These are phyloP conservation scores for Crioceris asparagi DNA, from an alignment of 2,888 invertebrate genomes.

Conservation along the genomic window DNA sequence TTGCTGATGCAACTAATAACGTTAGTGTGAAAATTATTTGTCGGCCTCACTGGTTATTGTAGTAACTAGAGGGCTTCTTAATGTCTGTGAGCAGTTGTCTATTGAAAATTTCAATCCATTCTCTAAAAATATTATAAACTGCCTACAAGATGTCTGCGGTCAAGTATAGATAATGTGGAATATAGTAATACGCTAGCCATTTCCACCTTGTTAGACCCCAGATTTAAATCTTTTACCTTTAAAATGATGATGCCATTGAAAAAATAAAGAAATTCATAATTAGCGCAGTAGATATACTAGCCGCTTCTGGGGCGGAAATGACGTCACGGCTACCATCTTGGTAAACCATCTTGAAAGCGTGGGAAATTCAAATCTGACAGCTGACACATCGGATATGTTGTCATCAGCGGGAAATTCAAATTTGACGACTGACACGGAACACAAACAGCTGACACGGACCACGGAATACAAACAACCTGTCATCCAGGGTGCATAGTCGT, in stretches of 20 bases:
- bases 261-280: slow-evolving; percentile 12
- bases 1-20: slow-evolving; percentile 20
- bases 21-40: slow-evolving; percentile 20
- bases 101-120: background rate
- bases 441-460: no score
- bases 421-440: no score
- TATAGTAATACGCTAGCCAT: slow-evolving; percentile 12
- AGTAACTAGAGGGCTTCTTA: slow-evolving; percentile 12
- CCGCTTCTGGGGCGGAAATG: no score
- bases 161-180: slow-evolving; percentile 11
- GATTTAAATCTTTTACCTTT: slow-evolving; percentile 12
- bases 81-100: slow-evolving; percentile 13
- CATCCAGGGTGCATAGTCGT: no score
- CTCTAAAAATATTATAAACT: slow-evolving; percentile 8
- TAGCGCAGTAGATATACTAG: no score
- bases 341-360: no score
- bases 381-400: no score
- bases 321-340: no score
- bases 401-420: no score
- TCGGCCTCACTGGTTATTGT: slow-evolving; percentile 16
- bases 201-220: slow-evolving; percentile 12
- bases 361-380: no score
- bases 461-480: no score
- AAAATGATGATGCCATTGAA: slow-evolving; percentile 7
- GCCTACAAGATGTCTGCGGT: slow-evolving; percentile 9